Base-by-base conservation (phyloP, 1,140 invertebrate species). In the Rhopalosiphum maidis region DNA sequence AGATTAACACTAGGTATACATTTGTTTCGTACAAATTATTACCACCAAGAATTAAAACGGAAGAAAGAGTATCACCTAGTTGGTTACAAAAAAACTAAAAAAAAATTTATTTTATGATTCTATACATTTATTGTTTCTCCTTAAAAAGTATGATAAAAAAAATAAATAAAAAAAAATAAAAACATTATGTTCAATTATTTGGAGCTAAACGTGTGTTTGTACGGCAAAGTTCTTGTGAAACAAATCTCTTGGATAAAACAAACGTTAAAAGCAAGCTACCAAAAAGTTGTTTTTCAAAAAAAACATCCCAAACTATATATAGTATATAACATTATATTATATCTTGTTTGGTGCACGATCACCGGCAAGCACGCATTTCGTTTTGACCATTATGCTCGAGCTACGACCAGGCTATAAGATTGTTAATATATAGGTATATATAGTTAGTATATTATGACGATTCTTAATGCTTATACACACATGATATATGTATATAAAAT, bases 261-360 rank as follows among this genome's bases (percentile, higher is more conserved):
- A 93, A 93, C 91, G 91, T 93, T 93, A 93, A 93, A 93, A 93
- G 91, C 91, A 93, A 93, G 91, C 91, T 93, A 93, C 91, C 91
- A 93, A 93, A 86, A 92, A 90, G 23, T 92, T 83, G n/a, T 93
- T 93, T 93, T 91, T 55, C 41, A 11, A 86, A 86, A 91, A 88
- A 92, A 93, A 93, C 91, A 93, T 93, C 91, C 91, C 91, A 93
- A 93, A 93, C 91, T 93, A 93, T 93, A 85, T 55, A 43, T 68
- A 90, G 60, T 30, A 55, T 25, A 89, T 88, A 87, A 46, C 23
- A 87, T 54, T 35, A 89, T 60, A 55, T 60, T 90, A 90, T 88
- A 85, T 86, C 77, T 93, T 77, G 60, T 93, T 93, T 93, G 91
- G 91, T 93, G 77, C 35, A 54, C 91, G 91, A 86, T 25, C 91